Percentiles rank a stretch among this genome's conserved stretches.
phyloP scores from a whole-genome alignment of 1,140 invertebrate genomes.

The Armadillidium nasatum region DNA sequence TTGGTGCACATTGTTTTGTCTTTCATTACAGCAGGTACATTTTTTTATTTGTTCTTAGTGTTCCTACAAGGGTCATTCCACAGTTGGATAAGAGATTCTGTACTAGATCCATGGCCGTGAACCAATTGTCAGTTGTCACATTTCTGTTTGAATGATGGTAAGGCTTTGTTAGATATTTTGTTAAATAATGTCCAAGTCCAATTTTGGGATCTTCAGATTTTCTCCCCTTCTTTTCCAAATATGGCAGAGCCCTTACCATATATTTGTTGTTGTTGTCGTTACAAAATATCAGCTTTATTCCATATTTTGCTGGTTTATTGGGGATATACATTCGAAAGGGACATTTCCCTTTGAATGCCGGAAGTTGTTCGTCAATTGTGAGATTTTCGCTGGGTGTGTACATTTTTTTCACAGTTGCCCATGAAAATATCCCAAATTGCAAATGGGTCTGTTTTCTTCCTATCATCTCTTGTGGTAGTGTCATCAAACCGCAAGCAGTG shows the following conservation, averaged over 20 bases:
- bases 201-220: not conserved
- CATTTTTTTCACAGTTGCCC: constrained; percentile 18
- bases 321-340: constrained; percentile 21
- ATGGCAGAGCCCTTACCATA: not conserved
- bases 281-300: too few relatives aligned
- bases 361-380: constrained; percentile 32
- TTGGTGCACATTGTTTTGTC: not conserved
- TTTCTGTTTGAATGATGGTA: constrained; percentile 18
- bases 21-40: constrained; percentile 16
- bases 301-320: too few relatives aligned
- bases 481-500: constrained; percentile 45
- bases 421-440: constrained; percentile 43
- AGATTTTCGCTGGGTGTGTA: constrained; percentile 30
- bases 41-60: constrained; percentile 21
- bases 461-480: constrained; percentile 31
- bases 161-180: not conserved
- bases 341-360: constrained; percentile 28
- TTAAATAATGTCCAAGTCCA: constrained; percentile 18
- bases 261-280: constrained; percentile 21
- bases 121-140: constrained; percentile 25
- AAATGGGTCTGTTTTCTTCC: constrained; percentile 40
- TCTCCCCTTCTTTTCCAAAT: not conserved
- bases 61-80: constrained; percentile 22
- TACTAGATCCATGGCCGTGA: not conserved
- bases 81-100: not conserved